phyloP scores from a whole-genome alignment of 1,140 invertebrate genomes.

The Bombus terrestris region DNA sequence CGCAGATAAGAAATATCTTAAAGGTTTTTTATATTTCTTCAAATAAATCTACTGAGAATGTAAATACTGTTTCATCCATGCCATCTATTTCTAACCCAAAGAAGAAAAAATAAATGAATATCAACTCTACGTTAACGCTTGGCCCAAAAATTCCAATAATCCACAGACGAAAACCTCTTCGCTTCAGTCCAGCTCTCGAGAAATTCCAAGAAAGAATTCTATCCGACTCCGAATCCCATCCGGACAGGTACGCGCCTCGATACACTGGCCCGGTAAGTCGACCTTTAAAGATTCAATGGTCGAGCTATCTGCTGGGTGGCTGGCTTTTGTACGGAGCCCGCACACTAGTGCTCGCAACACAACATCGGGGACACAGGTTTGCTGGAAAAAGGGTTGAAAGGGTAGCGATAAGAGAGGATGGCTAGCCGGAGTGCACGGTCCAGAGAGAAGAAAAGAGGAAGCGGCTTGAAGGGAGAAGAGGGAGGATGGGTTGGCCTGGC shows the following conservation, averaged over 20 bases:
- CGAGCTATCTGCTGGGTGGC: conserved; percentile 50
- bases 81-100: background rate
- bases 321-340: conserved; percentile 52
- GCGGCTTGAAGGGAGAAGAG: background rate
- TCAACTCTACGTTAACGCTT: background rate
- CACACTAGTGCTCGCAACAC: conserved; percentile 4
- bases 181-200: no score
- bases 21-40: no score
- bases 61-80: background rate
- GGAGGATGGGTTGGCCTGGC: conserved; percentile 22
- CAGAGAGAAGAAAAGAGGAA: conserved; percentile 64
- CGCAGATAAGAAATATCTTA: no score
- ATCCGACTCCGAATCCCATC: background rate
- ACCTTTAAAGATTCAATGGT: conserved; percentile 65
- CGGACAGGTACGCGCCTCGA: conserved; percentile 19
- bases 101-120: background rate
- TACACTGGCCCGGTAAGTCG: conserved; percentile 26
- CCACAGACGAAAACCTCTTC: background rate
- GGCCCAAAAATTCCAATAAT: background rate
- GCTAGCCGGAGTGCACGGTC: conserved; percentile 48
- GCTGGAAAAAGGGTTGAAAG: conserved; percentile 67
- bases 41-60: no score
- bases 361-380: conserved; percentile 7
- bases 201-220: background rate
- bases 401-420: conserved; percentile 64